These are phyloP conservation scores for Glomeris maerens DNA, from an alignment of 1,140 invertebrate species.

Conservation along the genomic window DNA sequence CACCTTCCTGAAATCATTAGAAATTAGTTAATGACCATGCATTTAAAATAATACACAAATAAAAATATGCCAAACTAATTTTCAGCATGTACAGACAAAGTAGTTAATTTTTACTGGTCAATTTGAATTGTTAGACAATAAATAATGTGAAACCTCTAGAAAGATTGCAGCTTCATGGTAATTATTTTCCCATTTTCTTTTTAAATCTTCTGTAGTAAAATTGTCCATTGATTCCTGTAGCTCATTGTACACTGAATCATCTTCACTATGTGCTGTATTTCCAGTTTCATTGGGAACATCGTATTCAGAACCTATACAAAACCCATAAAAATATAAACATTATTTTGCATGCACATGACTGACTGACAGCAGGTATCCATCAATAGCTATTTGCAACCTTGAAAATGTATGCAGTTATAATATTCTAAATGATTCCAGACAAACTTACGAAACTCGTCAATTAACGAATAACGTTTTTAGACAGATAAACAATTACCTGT, in stretches of 20 bases:
- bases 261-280: not conserved
- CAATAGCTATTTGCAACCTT: too few species aligned
- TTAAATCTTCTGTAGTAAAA: constrained; percentile 2
- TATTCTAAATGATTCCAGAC: too few species aligned
- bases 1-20: constrained; percentile 52
- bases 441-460: too few species aligned
- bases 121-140: not conserved
- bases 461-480: too few species aligned
- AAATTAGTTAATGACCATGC: not conserved
- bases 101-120: constrained; percentile 3
- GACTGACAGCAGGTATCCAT: too few species aligned
- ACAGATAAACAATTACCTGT: too few species aligned
- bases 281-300: constrained; percentile 8
- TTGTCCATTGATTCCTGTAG: too few species aligned
- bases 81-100: too few species aligned
- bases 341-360: too few species aligned
- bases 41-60: not conserved
- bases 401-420: too few species aligned
- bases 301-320: constrained; percentile 1
- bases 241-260: too few species aligned
- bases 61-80: too few species aligned
- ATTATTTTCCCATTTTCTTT: constrained; percentile 59
- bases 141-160: constrained; percentile 43
- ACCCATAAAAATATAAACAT: constrained; percentile 8
- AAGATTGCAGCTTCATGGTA: constrained; percentile 81